Percentiles rank a stretch among this genome's conserved stretches.
phyloP scores from a whole-genome alignment of 2,113 vertebrate genomes.

The Paratilapia polleni region DNA sequence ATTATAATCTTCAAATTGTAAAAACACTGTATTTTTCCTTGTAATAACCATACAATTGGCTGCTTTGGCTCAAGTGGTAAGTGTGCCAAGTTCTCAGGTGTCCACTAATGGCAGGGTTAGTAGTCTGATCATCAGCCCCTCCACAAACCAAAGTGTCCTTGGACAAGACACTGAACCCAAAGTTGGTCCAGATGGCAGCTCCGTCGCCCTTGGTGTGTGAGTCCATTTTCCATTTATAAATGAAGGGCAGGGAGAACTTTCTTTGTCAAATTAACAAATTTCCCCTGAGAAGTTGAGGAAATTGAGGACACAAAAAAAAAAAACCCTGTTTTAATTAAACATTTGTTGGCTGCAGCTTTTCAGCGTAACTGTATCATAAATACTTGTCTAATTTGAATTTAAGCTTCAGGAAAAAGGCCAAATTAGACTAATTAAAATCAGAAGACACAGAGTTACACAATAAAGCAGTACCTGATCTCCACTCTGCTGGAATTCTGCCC shows the following conservation, averaged over 20 bases:
- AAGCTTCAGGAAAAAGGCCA: not conserved
- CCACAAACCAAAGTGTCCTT: not conserved
- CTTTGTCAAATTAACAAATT: not conserved
- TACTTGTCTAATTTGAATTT: constrained; percentile 8
- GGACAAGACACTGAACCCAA: not conserved
- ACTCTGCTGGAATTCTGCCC: constrained; percentile 87
- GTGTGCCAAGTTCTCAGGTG: not conserved
- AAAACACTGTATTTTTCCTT: not conserved
- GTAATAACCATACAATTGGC: not conserved
- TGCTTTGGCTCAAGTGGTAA: not conserved
- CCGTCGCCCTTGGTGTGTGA: not conserved
- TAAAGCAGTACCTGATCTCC: constrained; percentile 89
- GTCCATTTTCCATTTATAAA: not conserved
- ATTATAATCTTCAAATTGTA: not conserved
- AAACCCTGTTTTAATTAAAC: not conserved
- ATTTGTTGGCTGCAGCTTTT: constrained; percentile 10
- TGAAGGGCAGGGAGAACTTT: not conserved
- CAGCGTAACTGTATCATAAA: not conserved
- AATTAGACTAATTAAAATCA: not conserved
- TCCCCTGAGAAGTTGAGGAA: not conserved
- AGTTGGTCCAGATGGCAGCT: not conserved
- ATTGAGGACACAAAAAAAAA: not conserved
- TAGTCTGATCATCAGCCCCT: not conserved
- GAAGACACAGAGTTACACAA: not conserved
- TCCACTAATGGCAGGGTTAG: not conserved